A percentile compares a stretch with the other conserved stretches of the same genome.
Conservation (phyloP, 2,797 vertebrate species). For the Hippopotamyrus pictus region DNA sequence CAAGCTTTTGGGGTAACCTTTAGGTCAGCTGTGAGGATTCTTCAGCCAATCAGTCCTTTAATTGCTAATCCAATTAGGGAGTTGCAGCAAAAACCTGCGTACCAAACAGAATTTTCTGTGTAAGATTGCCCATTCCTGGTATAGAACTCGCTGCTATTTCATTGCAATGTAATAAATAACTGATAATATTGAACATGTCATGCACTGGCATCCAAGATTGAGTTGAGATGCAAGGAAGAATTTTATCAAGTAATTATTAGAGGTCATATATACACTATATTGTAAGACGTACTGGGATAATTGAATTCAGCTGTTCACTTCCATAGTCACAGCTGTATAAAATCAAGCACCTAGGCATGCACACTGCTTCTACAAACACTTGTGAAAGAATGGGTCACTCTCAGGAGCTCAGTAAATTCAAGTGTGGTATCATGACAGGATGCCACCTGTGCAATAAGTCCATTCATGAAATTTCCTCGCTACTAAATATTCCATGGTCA, state of each 20-base stretch:
- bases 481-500: no score
- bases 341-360: not conserved
- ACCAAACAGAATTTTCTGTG: not conserved
- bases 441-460: no score
- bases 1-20: not conserved
- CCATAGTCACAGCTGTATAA: not conserved
- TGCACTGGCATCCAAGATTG: not conserved
- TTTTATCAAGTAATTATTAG: not conserved
- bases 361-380: not conserved
- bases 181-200: not conserved
- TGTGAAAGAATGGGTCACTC: not conserved
- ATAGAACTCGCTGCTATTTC: not conserved
- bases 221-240: not conserved
- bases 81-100: not conserved
- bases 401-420: no score
- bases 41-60: not conserved
- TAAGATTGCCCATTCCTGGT: not conserved
- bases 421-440: no score
- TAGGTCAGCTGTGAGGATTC: not conserved
- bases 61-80: not conserved
- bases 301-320: not conserved
- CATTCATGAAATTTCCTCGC: no score
- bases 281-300: not conserved
- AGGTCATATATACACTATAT: not conserved
- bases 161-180: not conserved